These are phyloP conservation scores for Arctopsyche grandis DNA, from an alignment of 1,140 invertebrate genomes.

Conservation along the genomic window DNA sequence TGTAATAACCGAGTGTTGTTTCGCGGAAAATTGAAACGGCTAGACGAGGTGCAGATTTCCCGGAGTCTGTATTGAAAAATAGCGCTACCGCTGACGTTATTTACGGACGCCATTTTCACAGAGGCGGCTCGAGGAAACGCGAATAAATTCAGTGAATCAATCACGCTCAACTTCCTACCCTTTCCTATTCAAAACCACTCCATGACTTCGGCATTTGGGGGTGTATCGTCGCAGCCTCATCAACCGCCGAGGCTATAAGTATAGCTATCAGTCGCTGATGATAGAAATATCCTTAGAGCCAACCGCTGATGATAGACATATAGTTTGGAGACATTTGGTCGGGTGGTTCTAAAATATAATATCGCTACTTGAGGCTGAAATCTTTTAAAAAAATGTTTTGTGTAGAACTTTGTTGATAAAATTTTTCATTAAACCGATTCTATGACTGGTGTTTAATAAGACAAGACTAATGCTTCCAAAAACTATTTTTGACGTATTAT, in stretches of 20 bases:
- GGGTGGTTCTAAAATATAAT: too few species aligned
- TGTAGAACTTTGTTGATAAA: too few species aligned
- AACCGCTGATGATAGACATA: too few species aligned
- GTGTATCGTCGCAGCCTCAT: not conserved
- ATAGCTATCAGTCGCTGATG: too few species aligned
- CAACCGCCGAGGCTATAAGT: not conserved
- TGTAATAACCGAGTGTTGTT: not conserved
- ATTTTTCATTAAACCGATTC: too few species aligned
- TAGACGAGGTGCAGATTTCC: slow-evolving; percentile 15
- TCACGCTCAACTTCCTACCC: not conserved
- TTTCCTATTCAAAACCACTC: not conserved
- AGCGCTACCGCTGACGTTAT: slow-evolving; percentile 12
- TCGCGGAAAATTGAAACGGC: slow-evolving; percentile 35
- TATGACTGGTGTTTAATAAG: too few species aligned
- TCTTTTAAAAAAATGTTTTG: too few species aligned
- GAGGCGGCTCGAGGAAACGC: slow-evolving; percentile 28
- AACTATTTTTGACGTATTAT: too few species aligned
- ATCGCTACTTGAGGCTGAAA: too few species aligned
- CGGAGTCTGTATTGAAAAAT: slow-evolving; percentile 25
- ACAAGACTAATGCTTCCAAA: too few species aligned
- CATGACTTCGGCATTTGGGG: not conserved
- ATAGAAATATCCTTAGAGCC: too few species aligned
- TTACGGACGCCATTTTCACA: slow-evolving; percentile 29
- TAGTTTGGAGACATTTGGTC: too few species aligned
- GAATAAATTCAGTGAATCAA: slow-evolving; percentile 36